Base-by-base conservation (phyloP, 2,113 vertebrate genomes). In the Cryptomyrus ogoouensis region DNA sequence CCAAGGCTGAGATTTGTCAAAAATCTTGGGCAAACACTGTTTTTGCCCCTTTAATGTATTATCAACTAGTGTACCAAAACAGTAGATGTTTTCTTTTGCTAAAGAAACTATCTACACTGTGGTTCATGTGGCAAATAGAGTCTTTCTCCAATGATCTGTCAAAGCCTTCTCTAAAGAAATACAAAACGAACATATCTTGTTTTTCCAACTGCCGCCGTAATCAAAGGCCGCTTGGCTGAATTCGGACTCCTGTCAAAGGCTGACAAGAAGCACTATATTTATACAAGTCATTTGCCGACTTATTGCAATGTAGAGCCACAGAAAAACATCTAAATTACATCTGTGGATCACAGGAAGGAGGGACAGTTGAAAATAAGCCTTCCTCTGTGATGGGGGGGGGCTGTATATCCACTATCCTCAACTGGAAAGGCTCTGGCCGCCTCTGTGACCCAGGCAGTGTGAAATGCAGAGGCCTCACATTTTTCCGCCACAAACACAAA, bases 241-340 rank as follows among this genome's bases (percentile, higher is more conserved):
- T 80, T 86, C 27, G 0, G 46, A 56, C 80, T 27, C 39, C 90
- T 74, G 53, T 74, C 87, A 84, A 42, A 88, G 39, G 44, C 44
- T 74, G 19, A 84, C 39, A 58, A 87, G 27, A 86, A 91, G 35
- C 58, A 31, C 90, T 90, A 89, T 88, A 88, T 93, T 94, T 92
- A 93, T 58, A 90, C 89, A 88, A 87, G 89, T 91, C 89, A 56
- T 88, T 91, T 89, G 62, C 56, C 74, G 46, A 62, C 53, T 90
- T 31, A 89, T 39, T 88, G 46, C 90, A 52, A 70, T 74, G 47
- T 91, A 88, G 9, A 50, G 90, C 90, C 90, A 83, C 86, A 94
- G 77, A 13, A 89, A 89, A 94, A 88, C 89, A 93, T 93, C 89
- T 91, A 92, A 94, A 94, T 94, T 91, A 94, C 62, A 93, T 5